Evolutionary conservation across 2,888 invertebrate species (phyloP), one percentile per base, ranked within the genome.

Genomic region (Oxycera nigricornis): DNA sequence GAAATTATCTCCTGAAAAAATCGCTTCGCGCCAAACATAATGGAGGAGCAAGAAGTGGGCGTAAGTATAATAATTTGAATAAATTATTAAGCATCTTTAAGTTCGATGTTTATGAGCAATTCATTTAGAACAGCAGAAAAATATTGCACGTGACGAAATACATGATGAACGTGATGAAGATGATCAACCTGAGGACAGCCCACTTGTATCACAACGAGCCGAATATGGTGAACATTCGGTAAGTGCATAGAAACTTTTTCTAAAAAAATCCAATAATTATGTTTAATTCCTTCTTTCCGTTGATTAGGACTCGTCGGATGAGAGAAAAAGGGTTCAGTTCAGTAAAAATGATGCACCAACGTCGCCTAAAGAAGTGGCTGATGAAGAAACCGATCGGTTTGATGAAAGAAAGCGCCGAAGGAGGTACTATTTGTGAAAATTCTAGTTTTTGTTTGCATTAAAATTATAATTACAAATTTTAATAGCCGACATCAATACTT

Each of bases 401-500:
- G 84, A 84, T 80, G 87, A 87, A 78, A 86, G 87, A 78, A 87
- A 86, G 81, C 85, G 86, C 79, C 82, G 86, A 79, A 86, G 84
- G 82, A 86, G 87, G 88, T 87, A 78, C 80, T 81, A 20, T 31
- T 6, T 22, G 20, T n/a, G 17, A 22, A 55, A 55, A 61, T 50
- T 75, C 61, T 26, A 11, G 61, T 70, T 52, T 17, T 52, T 4
- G 11, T 7, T 74, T 11, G 55, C 26, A 11, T 17, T 26, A 67
- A 70, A 30, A 35, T 7, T 14, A 24, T 26, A 39, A 22, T 61
- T 61, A 4, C 28, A 35, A 72, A 73, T 55, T 82, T 81, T 2
- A n/a, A n/a, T 80, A 89, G 88, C 85, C 90, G 91, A 78, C 89
- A 89, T 77, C 88, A 89, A 81, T 88, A 89, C 82, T 88, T 88